Evolutionary conservation across 2,113 vertebrate species (phyloP).

Genomic region (Grantiella picta): DNA sequence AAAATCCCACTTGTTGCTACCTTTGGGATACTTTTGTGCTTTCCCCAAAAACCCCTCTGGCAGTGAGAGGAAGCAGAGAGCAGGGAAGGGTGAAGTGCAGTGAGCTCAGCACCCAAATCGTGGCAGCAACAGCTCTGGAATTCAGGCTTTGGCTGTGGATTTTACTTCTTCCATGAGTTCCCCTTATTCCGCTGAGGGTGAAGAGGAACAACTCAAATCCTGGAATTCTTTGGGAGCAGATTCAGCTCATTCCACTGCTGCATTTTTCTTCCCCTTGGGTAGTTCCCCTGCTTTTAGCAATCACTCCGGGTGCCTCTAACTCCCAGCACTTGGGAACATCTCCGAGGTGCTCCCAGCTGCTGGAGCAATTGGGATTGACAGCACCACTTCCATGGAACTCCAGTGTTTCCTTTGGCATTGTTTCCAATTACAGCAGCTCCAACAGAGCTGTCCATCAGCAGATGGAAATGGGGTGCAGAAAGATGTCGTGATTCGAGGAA

Average conservation of each 20-base stretch:
- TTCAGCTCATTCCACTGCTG: not conserved
- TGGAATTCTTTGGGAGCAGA: not conserved
- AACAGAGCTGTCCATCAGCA: not conserved
- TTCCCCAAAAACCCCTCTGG: too few relatives aligned
- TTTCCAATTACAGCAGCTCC: not conserved
- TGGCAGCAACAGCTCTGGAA: accelerated
- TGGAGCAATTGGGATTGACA: not conserved
- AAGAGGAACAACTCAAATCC: not conserved
- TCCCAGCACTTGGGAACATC: not conserved
- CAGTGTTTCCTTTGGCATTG: constrained; percentile 10
- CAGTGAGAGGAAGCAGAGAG: not conserved
- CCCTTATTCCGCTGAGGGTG: not conserved
- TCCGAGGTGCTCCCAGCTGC: not conserved
- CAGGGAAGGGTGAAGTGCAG: accelerated
- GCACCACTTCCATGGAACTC: not conserved
- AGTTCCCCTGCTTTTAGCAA: not conserved
- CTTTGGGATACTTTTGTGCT: too few relatives aligned
- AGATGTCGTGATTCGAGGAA: not conserved
- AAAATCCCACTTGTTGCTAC: too few relatives aligned
- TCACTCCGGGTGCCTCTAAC: not conserved
- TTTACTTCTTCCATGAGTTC: not conserved
- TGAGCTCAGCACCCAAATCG: not conserved
- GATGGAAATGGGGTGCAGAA: constrained; percentile 4
- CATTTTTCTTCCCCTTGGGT: not conserved
- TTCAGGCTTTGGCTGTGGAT: not conserved